Percentiles rank a stretch among this genome's conserved stretches.
Conservation (phyloP, 2,797 vertebrate genomes). For the Melanotaenia maccullochi region DNA sequence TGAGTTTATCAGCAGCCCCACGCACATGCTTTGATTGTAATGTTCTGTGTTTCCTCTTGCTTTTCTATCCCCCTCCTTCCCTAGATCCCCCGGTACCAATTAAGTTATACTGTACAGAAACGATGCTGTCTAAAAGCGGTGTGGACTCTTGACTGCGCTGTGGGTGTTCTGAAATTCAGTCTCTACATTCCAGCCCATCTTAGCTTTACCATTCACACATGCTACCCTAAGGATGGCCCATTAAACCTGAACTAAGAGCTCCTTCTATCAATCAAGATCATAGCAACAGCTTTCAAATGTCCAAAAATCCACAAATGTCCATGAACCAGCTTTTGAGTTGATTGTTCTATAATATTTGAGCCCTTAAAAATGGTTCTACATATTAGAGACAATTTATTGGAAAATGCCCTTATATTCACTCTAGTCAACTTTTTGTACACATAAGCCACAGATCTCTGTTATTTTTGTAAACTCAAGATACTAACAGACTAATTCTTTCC, state of each 20-base stretch:
- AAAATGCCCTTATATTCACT: too few relatives aligned
- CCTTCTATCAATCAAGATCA: background rate
- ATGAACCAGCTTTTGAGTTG: background rate
- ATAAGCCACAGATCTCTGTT: too few relatives aligned
- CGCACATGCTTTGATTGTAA: conserved; percentile 91
- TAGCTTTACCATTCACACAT: conserved; percentile 23
- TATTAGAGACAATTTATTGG: too few relatives aligned
- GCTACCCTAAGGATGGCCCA: background rate
- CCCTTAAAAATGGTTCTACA: too few relatives aligned
- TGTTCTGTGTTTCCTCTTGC: conserved; percentile 90
- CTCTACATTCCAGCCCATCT: conserved; percentile 49
- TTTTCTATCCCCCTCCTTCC: conserved; percentile 79
- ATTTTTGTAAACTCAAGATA: too few relatives aligned
- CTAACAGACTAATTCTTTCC: too few relatives aligned
- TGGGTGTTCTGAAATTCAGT: conserved; percentile 85
- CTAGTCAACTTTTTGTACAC: too few relatives aligned
- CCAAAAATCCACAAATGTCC: background rate
- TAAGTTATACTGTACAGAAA: conserved; percentile 93
- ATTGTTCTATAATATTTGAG: too few relatives aligned
- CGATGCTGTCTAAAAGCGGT: conserved; percentile 89
- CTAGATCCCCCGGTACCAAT: conserved; percentile 91
- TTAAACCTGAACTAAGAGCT: background rate
- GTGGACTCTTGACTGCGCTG: conserved; percentile 67
- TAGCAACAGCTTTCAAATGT: too few relatives aligned
- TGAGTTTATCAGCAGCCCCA: conserved; percentile 86